Conservation (phyloP, 2,113 vertebrate genomes). For the Calypte anna region DNA sequence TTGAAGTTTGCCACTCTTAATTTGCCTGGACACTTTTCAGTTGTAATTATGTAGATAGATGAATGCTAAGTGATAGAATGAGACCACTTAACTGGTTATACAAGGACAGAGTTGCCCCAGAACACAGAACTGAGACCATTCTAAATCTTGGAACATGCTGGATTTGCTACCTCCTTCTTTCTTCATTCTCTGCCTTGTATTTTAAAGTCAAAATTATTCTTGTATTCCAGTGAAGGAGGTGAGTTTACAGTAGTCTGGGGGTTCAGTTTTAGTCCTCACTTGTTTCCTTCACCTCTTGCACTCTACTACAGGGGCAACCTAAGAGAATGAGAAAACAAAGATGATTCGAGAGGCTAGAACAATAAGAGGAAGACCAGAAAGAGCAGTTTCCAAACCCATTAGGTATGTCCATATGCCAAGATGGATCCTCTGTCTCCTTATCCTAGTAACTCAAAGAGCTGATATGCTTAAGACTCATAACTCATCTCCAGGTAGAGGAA, state of each 20-base stretch:
- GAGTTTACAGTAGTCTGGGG: not conserved
- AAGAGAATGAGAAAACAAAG: not conserved
- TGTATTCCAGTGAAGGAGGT: not conserved
- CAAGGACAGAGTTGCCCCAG: not conserved
- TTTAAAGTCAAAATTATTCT: not conserved
- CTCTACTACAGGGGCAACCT: not conserved
- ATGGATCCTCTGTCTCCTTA: not conserved
- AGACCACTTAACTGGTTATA: not conserved
- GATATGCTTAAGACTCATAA: not conserved
- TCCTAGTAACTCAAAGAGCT: not conserved
- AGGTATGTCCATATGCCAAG: not conserved
- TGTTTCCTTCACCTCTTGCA: not conserved
- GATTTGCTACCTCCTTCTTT: not conserved
- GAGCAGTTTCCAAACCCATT: not conserved
- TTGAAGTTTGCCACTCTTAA: constrained; percentile 7
- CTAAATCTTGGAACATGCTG: fast-evolving
- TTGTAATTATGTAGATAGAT: constrained; percentile 14
- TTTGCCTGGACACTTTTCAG: not conserved
- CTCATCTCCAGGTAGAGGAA: not conserved
- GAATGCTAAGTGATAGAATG: constrained; percentile 59
- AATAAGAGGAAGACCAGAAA: not conserved
- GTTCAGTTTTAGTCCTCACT: not conserved
- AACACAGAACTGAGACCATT: fast-evolving
- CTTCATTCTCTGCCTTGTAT: not conserved
- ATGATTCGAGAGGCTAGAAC: not conserved